phyloP scores from a whole-genome alignment of 1,140 invertebrate species.

The Riptortus pedestris region DNA sequence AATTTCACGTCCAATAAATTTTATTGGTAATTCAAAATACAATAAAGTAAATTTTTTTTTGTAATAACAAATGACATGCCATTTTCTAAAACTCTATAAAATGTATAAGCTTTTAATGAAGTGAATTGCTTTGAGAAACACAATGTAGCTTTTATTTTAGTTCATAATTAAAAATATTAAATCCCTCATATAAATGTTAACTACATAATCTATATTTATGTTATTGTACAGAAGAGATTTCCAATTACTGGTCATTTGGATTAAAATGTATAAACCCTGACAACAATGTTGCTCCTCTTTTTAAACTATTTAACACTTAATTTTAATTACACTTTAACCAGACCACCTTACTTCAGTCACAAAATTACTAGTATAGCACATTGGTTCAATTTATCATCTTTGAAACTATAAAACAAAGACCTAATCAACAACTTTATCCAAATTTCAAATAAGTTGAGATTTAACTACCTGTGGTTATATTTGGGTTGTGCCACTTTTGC shows the following conservation, averaged over 20 bases:
- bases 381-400: neutral
- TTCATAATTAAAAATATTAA: constrained; percentile 2
- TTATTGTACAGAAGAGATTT: constrained; percentile 6
- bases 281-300: neutral
- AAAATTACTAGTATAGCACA: neutral
- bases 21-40: neutral
- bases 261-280: constrained; percentile 5
- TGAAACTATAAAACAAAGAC: neutral
- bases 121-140: neutral
- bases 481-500: neutral
- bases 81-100: neutral
- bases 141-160: neutral
- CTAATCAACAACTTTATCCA: neutral
- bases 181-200: neutral
- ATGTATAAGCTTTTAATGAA: neutral
- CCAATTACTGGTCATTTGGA: constrained; percentile 2
- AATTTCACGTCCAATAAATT: neutral
- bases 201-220: neutral
- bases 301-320: neutral
- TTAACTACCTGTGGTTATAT: neutral
- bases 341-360: neutral
- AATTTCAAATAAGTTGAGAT: neutral
- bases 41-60: neutral
- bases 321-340: neutral
- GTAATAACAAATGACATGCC: too few species aligned